Conservation (phyloP, 1,140 invertebrate genomes). For the Rhopalosiphum padi region DNA sequence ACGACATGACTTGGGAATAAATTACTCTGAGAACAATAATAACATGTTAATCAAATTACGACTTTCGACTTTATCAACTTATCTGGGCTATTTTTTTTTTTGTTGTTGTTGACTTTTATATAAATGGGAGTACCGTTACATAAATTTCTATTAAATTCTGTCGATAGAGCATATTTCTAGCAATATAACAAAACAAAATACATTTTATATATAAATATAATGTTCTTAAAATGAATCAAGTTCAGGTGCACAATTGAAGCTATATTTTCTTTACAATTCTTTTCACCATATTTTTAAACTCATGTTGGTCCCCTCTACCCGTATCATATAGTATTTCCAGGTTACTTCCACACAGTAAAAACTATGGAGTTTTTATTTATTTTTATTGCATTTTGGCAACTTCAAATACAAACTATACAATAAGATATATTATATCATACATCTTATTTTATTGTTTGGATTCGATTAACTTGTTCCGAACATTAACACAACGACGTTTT, state of each 20-base stretch:
- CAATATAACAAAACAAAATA: constrained; percentile 12
- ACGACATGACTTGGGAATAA: background rate
- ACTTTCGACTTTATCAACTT: background rate
- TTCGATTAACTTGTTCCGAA: background rate
- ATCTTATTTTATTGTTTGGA: constrained; percentile 22
- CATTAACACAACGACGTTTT: background rate
- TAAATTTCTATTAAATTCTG: constrained; percentile 13
- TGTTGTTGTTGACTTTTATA: background rate
- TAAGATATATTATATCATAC: background rate
- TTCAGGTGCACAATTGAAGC: constrained; percentile 23
- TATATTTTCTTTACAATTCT: background rate
- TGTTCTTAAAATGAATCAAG: constrained; percentile 28
- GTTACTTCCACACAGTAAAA: background rate
- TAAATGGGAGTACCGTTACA: background rate
- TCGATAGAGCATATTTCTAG: background rate
- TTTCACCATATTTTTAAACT: background rate
- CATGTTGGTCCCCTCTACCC: background rate
- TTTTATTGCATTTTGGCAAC: background rate
- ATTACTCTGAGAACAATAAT: background rate
- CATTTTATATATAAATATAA: background rate
- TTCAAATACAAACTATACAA: constrained; percentile 26
- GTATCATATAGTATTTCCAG: background rate
- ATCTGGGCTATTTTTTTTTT: background rate
- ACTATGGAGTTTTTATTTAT: background rate
- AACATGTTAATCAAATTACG: background rate